Base-by-base conservation (phyloP, 2,113 vertebrate genomes). In the Anoplopoma fimbria region DNA sequence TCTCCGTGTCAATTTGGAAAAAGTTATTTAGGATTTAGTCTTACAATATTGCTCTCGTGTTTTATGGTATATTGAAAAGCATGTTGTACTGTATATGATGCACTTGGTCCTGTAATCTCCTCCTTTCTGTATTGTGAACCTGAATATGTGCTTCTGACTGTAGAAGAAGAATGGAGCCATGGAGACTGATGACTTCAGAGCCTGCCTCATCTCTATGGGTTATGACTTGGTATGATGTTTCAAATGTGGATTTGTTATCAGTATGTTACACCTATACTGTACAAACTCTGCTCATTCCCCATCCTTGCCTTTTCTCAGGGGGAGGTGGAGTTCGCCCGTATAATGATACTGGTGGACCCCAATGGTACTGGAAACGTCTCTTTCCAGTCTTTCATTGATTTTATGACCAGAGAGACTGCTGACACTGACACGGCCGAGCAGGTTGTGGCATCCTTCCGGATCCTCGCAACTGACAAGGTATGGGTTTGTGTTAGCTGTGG, bases 171-270 rank as follows among this genome's bases (percentile, higher is more conserved):
- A 99, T 12, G 97, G 98, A 69, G 96, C 97, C 49, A 99, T 99
- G 98, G 98, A 99, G 75, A 97, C 98, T 0, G 95, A 96, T 45
- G 98, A 99, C 92, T 99, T 99, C 94, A 96, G 98, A 94, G 98
- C 98, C 88, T 99, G 98, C 92, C 95, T 99, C 78, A 99, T 99
- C 94, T 99, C 98, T 72, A 99, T 99, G 98, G 98, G 98, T 83
- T 99, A 99, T 81, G 98, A 99, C 90, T 92, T 99, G 98, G 98
- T 99, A 97, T 74, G 96, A 1, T 29, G 7, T 58, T 79, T 76
- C 6, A 70, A 27, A 62, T 61, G 7, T 33, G 0, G 12, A 13
- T 34, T 19, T n/a, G 3, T 15, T 31, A 25, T n/a, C 25, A 31
- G 23, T 64, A 33, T 64, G 72, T 27, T 40, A 38, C 64, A 9